phyloP scores from a whole-genome alignment of 2,888 invertebrate species.

The Trypoxylon attenuatum region DNA sequence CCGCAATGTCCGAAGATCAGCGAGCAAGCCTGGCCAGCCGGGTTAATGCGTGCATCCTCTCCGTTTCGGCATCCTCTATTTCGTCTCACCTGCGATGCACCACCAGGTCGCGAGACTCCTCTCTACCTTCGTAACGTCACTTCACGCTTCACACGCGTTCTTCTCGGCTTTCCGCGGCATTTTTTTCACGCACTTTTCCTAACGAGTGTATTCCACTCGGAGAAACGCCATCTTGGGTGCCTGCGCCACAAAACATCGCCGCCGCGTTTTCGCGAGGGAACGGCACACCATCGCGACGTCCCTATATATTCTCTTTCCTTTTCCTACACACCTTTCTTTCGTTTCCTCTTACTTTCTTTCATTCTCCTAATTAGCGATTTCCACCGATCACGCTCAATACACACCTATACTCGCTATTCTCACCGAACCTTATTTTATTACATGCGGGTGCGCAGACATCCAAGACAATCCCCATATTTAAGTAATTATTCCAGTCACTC shows the following conservation, averaged over 20 bases:
- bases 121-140: constrained; percentile 28
- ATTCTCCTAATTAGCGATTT: background rate
- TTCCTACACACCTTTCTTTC: background rate
- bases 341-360: constrained; percentile 22
- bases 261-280: constrained; percentile 42
- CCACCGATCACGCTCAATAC: background rate
- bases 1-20: constrained; percentile 48
- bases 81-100: constrained; percentile 28
- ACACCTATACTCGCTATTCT: background rate
- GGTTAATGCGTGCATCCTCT: constrained; percentile 40
- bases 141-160: constrained; percentile 58
- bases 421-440: too few relatives aligned
- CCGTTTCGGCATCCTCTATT: constrained; percentile 31
- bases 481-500: too few relatives aligned
- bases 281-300: constrained; percentile 42
- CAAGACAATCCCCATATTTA: too few relatives aligned
- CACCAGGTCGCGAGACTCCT: constrained; percentile 30
- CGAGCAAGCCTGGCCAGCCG: constrained; percentile 43
- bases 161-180: constrained; percentile 64
- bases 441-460: too few relatives aligned
- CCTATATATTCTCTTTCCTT: constrained; percentile 30
- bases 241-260: constrained; percentile 51
- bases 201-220: constrained; percentile 61
- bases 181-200: constrained; percentile 63
- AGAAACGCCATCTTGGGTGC: constrained; percentile 68